These are phyloP conservation scores for Amyelois transitella DNA, from an alignment of 1,140 invertebrate species.

Conservation along the genomic window DNA sequence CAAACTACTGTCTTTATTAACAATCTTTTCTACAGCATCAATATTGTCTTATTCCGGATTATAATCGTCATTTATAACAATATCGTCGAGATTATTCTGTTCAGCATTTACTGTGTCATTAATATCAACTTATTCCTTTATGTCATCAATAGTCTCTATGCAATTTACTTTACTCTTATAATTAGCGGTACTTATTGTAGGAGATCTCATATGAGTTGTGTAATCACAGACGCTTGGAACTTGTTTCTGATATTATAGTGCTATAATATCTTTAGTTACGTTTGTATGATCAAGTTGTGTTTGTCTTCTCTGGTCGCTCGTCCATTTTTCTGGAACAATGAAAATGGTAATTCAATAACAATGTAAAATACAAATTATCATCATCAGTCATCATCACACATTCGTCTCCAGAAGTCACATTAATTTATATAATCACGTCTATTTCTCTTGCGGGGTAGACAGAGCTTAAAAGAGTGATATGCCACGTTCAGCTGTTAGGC, in stretches of 20 bases:
- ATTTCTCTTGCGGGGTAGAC: no score
- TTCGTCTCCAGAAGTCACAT: no score
- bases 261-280: conserved; percentile 2
- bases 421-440: no score
- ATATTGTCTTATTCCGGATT: neutral
- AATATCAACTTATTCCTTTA: neutral
- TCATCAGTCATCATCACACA: no score
- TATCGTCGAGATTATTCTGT: no score
- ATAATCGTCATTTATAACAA: no score
- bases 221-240: conserved; percentile 30
- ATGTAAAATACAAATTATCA: no score
- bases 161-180: neutral
- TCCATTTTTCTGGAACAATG: conserved; percentile 58
- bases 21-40: neutral
- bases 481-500: no score
- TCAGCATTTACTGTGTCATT: neutral
- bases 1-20: neutral
- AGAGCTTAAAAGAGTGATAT: no score
- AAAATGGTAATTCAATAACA: conserved; percentile 2
- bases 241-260: conserved; percentile 7
- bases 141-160: neutral
- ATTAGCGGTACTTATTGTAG: neutral
- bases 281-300: conserved; percentile 9
- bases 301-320: conserved; percentile 17
- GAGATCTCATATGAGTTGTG: neutral